These are phyloP conservation scores for Gallinago nigripennis DNA, from an alignment of 2,797 vertebrate species.

Conservation along the genomic window DNA sequence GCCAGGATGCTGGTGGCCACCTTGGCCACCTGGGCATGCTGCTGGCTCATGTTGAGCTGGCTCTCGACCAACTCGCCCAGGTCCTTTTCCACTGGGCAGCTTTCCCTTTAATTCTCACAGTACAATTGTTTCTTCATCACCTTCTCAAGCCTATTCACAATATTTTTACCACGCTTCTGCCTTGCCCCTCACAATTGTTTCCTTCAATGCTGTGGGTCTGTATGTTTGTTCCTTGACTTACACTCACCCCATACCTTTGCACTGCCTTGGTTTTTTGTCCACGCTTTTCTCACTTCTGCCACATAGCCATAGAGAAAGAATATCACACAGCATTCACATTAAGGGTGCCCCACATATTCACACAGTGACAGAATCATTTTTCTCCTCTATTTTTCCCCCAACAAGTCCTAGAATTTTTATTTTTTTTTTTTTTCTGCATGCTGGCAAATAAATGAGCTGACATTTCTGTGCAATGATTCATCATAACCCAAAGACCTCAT, in stretches of 20 bases:
- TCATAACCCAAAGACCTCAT: neutral
- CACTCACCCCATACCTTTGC: neutral
- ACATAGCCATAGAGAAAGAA: neutral
- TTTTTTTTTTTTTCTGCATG: no score
- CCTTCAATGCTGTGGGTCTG: neutral
- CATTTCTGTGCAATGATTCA: neutral
- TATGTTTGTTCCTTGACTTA: neutral
- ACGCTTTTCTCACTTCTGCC: neutral
- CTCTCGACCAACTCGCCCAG: neutral
- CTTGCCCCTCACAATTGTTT: neutral
- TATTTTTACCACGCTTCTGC: neutral
- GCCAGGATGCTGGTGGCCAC: neutral
- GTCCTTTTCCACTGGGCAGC: neutral
- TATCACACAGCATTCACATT: neutral
- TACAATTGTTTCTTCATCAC: neutral
- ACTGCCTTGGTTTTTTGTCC: neutral
- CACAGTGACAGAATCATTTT: neutral
- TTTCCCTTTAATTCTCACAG: neutral
- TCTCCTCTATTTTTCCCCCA: neutral
- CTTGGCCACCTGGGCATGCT: neutral
- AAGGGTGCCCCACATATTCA: neutral
- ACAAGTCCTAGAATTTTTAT: neutral
- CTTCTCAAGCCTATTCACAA: neutral
- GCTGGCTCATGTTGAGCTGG: neutral
- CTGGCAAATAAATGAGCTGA: neutral